Evolutionary conservation across 37 sponge, comb jelly and placozoan genomes (phyloP).

Genomic region (Geodia barretti): DNA sequence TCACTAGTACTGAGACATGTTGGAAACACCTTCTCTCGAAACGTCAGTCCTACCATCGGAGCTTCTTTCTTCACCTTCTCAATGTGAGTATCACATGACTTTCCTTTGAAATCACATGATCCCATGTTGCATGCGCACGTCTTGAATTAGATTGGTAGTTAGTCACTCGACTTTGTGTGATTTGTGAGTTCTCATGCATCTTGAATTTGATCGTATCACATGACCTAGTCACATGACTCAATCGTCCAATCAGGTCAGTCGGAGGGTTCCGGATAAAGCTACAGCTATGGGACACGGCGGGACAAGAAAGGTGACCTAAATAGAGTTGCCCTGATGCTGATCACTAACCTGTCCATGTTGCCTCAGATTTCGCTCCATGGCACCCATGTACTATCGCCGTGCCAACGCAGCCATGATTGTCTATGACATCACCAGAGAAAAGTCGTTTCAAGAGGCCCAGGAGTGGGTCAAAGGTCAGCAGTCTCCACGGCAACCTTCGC

Average conservation of each 20-base stretch:
- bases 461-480: slow-evolving; percentile 80
- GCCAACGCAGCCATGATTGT: slow-evolving; percentile 89
- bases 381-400: slow-evolving; percentile 89
- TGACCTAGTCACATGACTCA: too few relatives aligned
- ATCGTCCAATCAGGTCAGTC: slow-evolving; percentile 66
- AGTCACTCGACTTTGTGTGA: too few relatives aligned
- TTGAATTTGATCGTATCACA: too few relatives aligned
- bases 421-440: slow-evolving; percentile 78
- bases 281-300: slow-evolving; percentile 88
- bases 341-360: not conserved
- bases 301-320: slow-evolving; percentile 89
- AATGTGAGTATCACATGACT: slow-evolving; percentile 62
- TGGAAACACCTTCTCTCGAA: slow-evolving; percentile 62
- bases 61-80: slow-evolving; percentile 93
- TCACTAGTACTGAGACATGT: slow-evolving; percentile 87
- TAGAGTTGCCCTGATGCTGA: too few relatives aligned
- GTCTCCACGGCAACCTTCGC: too few relatives aligned
- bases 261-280: slow-evolving; percentile 61
- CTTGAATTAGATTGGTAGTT: too few relatives aligned
- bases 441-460: slow-evolving; percentile 77
- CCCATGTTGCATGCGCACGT: not conserved
- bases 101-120: not conserved
- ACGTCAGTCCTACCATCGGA: slow-evolving; percentile 86
- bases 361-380: slow-evolving; percentile 80
- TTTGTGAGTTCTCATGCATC: too few relatives aligned